Evolutionary conservation across 2,113 vertebrate species (phyloP), one percentile per base, ranked within the genome.

Genomic region (Ptilonorhynchus violaceus): DNA sequence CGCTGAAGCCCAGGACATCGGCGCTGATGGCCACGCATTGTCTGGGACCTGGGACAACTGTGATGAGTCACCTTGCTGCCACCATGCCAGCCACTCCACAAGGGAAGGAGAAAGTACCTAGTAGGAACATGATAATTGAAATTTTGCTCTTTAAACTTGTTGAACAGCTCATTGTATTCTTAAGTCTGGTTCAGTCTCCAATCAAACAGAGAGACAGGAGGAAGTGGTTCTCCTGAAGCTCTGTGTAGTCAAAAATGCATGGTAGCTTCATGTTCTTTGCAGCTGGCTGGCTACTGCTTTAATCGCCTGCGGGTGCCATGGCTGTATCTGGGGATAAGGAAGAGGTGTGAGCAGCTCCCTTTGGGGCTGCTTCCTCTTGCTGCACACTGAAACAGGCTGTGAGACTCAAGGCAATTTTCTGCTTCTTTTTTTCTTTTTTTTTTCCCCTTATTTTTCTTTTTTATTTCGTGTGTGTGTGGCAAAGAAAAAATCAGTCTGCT

Each of bases 301-400:
- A 64, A 47, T 58, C 16, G 60, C 94, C 94, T 91, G 85, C 35
- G 77, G 89, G 92, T 88, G 90, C 94, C 94, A 92, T 33, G 85
- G 94, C 90, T 94, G 88, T 73, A 75, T 73, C 92, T 91, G 84
- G 95, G 96, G 94, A 96, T 96, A 76, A 95, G 88, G 89, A 96
- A 89, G 93, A 68, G 86, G 56, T 60, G 55, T 69, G 79, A 95
- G 90, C 90, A 74, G 79, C 70, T 89, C 88, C 46, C 64, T 52
- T 17, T 14, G 53, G 82, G 80, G 91, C 68, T 24, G 82, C 93
- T 79, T 58, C 92, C 93, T 88, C 68, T 86, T 93, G 92, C 92
- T 94, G 96, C 96, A 94, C 95, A 97, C 93, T 96, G 92, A 93
- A 89, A 97, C 96, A 77, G 39, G 93, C 96, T 59, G 31, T 94